Conservation (phyloP, 2,113 vertebrate species). For the Chiloscyllium plagiosum region DNA sequence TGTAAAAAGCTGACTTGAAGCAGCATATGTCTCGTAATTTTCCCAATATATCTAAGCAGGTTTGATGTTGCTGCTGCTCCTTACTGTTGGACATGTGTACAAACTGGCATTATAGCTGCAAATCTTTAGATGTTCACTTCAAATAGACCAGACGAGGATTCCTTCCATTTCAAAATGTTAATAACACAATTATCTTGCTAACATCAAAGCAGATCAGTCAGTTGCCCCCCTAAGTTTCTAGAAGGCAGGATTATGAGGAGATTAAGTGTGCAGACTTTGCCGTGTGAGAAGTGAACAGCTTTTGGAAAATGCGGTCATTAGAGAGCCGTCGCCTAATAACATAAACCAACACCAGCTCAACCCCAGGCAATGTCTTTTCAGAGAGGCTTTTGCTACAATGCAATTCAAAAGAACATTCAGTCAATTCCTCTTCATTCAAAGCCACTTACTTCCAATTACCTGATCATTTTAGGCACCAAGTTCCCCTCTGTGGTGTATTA, state of each 20-base stretch:
- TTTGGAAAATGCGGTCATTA: background rate
- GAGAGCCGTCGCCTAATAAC: background rate
- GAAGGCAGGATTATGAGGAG: slow-evolving; percentile 21
- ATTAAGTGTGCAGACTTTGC: background rate
- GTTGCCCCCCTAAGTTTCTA: background rate
- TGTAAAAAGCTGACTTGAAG: background rate
- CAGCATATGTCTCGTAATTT: background rate
- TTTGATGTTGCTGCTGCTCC: background rate
- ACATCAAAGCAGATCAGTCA: slow-evolving; percentile 29
- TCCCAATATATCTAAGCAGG: background rate
- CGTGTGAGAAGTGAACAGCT: background rate
- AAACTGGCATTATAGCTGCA: background rate
- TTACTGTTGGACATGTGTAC: background rate
- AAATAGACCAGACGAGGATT: background rate
- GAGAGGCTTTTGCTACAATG: background rate
- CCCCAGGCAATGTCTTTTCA: background rate
- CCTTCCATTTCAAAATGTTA: slow-evolving; percentile 27
- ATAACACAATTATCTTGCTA: background rate
- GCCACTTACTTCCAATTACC: background rate
- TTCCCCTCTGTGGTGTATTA: too few species aligned
- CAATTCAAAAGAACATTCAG: background rate
- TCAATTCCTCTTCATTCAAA: background rate
- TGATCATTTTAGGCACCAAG: background rate
- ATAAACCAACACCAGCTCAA: background rate
- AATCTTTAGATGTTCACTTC: slow-evolving; percentile 29